These are phyloP conservation scores for Onychostoma macrolepis DNA, from an alignment of 2,113 vertebrate species.

Conservation along the genomic window DNA sequence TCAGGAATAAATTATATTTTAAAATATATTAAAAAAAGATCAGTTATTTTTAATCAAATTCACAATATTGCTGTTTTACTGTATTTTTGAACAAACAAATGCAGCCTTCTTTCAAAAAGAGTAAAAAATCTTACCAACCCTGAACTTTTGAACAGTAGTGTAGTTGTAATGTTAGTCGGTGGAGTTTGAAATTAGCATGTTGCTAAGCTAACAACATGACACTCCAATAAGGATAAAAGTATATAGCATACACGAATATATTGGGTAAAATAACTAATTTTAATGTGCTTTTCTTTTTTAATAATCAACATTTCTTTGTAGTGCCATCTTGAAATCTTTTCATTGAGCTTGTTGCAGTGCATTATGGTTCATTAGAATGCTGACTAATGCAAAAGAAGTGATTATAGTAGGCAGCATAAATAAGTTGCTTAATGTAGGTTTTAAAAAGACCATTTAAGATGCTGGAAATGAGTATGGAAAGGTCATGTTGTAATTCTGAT, in stretches of 20 bases:
- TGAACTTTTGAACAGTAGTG: neutral
- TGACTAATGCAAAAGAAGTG: neutral
- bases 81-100: neutral
- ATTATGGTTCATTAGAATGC: neutral
- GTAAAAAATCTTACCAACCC: neutral
- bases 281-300: neutral
- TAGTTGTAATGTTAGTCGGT: neutral
- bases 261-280: neutral
- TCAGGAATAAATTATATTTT: neutral
- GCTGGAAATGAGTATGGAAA: neutral
- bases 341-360: neutral
- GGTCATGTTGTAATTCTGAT: neutral
- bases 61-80: neutral
- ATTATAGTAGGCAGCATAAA: neutral
- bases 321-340: neutral
- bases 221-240: neutral
- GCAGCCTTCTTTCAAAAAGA: neutral
- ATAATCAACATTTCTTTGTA: neutral
- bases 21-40: neutral
- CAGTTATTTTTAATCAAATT: neutral
- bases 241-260: neutral
- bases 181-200: neutral
- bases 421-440: neutral
- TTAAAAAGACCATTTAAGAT: neutral
- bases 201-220: neutral